Conservation (phyloP, 2,113 vertebrate genomes). For the Neodon shergylaensis region DNA sequence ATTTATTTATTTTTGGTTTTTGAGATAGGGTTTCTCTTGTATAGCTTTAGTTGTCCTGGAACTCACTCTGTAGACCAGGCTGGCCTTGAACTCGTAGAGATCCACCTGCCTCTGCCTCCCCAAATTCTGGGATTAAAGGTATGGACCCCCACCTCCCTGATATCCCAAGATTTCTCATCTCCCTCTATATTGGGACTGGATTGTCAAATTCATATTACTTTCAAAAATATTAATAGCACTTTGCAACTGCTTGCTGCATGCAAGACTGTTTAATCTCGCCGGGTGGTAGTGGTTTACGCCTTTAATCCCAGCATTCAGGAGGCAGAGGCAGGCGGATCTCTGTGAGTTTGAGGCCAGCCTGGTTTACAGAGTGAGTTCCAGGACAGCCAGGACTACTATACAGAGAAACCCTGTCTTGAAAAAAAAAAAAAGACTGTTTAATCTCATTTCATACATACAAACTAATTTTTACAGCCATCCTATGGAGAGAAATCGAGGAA, state of each 20-base stretch:
- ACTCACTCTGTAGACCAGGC: background rate
- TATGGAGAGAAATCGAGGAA: background rate
- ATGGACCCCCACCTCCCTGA: no score
- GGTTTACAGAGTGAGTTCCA: no score
- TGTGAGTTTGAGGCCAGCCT: no score
- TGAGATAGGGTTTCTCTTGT: background rate
- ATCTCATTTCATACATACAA: constrained; percentile 20
- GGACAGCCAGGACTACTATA: no score
- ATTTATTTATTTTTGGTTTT: background rate
- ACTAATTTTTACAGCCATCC: constrained; percentile 30
- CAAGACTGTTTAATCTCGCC: background rate
- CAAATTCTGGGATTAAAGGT: no score
- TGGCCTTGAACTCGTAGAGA: background rate
- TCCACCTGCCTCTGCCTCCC: background rate
- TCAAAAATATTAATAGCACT: constrained; percentile 32
- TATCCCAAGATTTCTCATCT: background rate
- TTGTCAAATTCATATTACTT: constrained; percentile 30
- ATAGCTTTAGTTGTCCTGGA: background rate
- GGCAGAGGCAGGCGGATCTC: no score
- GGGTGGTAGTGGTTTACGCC: no score
- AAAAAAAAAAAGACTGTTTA: background rate
- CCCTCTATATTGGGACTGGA: background rate
- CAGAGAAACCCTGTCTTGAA: no score
- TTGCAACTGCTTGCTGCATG: background rate
- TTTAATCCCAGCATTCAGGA: no score